These are phyloP conservation scores for Aurelia coerulea DNA, from an alignment of 30 jellyfish, hydroid and myxozoan species.

Conservation along the genomic window DNA sequence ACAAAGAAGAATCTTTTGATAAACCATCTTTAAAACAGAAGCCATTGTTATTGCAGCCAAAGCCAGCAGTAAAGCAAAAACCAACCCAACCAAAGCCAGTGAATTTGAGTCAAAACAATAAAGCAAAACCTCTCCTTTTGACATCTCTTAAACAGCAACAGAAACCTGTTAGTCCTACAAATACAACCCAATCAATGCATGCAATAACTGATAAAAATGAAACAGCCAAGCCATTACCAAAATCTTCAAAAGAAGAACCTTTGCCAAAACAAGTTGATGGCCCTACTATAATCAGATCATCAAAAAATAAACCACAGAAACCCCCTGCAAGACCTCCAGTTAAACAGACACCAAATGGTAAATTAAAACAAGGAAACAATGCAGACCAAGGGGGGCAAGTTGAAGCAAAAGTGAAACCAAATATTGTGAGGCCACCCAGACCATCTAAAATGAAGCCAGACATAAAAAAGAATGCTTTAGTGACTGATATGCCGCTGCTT, in stretches of 20 bases:
- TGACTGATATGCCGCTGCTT: conserved; percentile 56
- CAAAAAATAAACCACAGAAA: conserved; percentile 1
- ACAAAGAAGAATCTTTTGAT: no score
- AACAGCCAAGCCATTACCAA: neutral
- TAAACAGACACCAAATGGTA: neutral
- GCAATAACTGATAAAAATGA: no score
- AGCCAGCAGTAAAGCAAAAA: conserved; percentile 32
- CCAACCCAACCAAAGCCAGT: neutral
- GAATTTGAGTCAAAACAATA: neutral
- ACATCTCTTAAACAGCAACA: conserved; percentile 43
- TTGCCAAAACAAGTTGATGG: conserved; percentile 1
- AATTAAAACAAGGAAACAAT: neutral
- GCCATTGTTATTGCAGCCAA: conserved; percentile 49
- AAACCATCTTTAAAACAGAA: neutral
- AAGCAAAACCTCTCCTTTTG: conserved; percentile 37
- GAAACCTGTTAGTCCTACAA: neutral
- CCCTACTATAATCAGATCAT: conserved; percentile 2
- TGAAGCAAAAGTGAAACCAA: conserved; percentile 3
- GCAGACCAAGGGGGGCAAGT: neutral
- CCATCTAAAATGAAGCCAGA: conserved; percentile 2
- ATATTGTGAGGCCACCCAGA: conserved; percentile 17
- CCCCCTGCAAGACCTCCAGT: conserved; percentile 32
- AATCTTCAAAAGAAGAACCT: conserved; percentile 2
- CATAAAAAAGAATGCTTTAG: conserved; percentile 2
- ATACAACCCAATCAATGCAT: no score